Conservation (phyloP, 1,140 invertebrate species). For the Polypedilum vanderplanki region DNA sequence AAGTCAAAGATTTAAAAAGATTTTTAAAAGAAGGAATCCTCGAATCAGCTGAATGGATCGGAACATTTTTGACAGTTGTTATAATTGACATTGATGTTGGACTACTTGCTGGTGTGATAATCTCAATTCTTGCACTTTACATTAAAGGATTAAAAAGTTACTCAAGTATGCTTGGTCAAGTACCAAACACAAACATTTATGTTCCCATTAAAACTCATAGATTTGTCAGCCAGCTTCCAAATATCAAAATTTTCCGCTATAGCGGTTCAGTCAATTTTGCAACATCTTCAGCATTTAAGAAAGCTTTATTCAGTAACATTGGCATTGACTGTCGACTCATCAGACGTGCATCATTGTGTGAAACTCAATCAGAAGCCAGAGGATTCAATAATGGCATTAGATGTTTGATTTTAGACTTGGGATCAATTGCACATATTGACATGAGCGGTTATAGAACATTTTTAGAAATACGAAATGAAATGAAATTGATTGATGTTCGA, state of each 20-base stretch:
- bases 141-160: slow-evolving; percentile 42
- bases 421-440: slow-evolving; percentile 40
- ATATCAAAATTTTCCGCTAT: slow-evolving; percentile 41
- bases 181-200: slow-evolving; percentile 39
- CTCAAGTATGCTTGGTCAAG: slow-evolving; percentile 37
- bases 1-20: slow-evolving; percentile 61
- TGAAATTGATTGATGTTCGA: slow-evolving; percentile 35
- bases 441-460: slow-evolving; percentile 39
- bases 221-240: slow-evolving; percentile 38
- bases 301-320: slow-evolving; percentile 36
- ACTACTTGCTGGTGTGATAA: slow-evolving; percentile 38
- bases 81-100: slow-evolving; percentile 77
- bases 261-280: slow-evolving; percentile 42
- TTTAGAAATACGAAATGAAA: slow-evolving; percentile 39
- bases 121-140: slow-evolving; percentile 39
- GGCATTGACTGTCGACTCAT: slow-evolving; percentile 33
- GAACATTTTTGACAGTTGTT: slow-evolving; percentile 71
- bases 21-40: slow-evolving; percentile 71
- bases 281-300: slow-evolving; percentile 38
- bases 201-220: slow-evolving; percentile 40
- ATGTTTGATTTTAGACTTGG: slow-evolving; percentile 40
- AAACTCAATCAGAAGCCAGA: slow-evolving; percentile 31
- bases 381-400: slow-evolving; percentile 33
- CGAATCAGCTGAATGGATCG: slow-evolving; percentile 80
- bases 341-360: slow-evolving; percentile 30